phyloP scores from a whole-genome alignment of 2,113 vertebrate genomes.

The Gnathonemus longibarbis region DNA sequence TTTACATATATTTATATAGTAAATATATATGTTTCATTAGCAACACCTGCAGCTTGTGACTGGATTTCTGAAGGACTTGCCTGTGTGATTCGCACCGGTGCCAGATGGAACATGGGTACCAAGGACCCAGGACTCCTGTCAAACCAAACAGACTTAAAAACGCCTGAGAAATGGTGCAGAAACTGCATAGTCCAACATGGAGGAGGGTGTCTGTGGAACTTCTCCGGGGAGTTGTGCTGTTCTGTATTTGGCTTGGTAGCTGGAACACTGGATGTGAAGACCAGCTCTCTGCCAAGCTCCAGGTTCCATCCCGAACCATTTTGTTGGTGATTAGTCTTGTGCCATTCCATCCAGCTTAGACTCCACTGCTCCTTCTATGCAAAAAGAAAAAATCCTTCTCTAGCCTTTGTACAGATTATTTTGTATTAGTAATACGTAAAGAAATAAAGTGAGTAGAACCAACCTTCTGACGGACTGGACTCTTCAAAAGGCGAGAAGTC shows the following conservation, averaged over 20 bases:
- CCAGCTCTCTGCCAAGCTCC: neutral
- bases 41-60: neutral
- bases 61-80: neutral
- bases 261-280: neutral
- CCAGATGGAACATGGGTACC: neutral
- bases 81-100: no score
- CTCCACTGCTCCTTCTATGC: conserved; percentile 69
- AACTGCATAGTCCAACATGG: neutral
- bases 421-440: conserved; percentile 66
- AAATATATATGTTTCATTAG: neutral
- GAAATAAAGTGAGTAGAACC: conserved; percentile 66
- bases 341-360: conserved; percentile 60
- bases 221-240: neutral
- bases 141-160: neutral
- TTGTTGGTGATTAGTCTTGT: conserved; percentile 23
- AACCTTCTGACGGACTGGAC: neutral
- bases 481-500: neutral
- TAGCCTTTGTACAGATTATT: conserved; percentile 70
- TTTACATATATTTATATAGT: neutral
- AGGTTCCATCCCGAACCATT: neutral
- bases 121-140: neutral
- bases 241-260: neutral
- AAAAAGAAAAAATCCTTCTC: conserved; percentile 65
- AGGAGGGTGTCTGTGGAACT: neutral
- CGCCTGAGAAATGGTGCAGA: neutral